A percentile compares a stretch with the other conserved stretches of the same genome.
These are phyloP conservation scores for Trididemnum nubilum DNA, from an alignment of 23 tunicate genomes.

Conservation along the genomic window DNA sequence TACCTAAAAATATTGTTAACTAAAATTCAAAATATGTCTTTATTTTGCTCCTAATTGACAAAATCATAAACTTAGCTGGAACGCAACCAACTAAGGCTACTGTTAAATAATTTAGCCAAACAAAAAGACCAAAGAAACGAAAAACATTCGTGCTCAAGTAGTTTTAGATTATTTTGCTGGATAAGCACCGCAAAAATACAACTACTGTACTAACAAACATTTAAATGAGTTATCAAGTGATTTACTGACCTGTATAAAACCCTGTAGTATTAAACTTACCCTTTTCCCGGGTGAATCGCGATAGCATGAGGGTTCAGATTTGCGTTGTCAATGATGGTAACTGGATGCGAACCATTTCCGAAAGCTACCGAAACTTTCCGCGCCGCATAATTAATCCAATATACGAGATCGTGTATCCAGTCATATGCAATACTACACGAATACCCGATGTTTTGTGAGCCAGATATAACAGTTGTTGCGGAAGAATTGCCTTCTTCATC, in stretches of 20 bases:
- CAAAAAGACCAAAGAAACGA: too few relatives aligned
- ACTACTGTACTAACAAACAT: too few relatives aligned
- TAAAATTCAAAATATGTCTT: too few relatives aligned
- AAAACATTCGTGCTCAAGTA: too few relatives aligned
- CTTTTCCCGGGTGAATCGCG: slow-evolving; percentile 56
- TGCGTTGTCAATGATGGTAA: background rate
- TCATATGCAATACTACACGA: slow-evolving; percentile 44
- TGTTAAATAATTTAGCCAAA: too few relatives aligned
- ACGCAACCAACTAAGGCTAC: too few relatives aligned
- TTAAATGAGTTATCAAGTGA: too few relatives aligned
- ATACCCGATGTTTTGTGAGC: background rate
- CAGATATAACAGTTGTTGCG: background rate
- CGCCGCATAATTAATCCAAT: slow-evolving; percentile 48
- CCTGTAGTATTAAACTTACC: slow-evolving; percentile 52
- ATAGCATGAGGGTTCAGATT: slow-evolving; percentile 3
- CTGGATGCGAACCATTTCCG: slow-evolving; percentile 52
- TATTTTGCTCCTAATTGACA: too few relatives aligned
- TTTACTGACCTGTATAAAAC: too few relatives aligned
- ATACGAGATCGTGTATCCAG: slow-evolving; percentile 74
- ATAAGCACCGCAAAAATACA: too few relatives aligned
- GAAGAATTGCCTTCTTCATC: background rate
- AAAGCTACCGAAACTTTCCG: slow-evolving; percentile 51
- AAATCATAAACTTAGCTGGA: too few relatives aligned
- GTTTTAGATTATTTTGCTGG: too few relatives aligned
- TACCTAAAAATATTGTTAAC: slow-evolving; percentile 10